Evolutionary conservation across 2,113 vertebrate species (phyloP).

Genomic region (Python bivittatus): DNA sequence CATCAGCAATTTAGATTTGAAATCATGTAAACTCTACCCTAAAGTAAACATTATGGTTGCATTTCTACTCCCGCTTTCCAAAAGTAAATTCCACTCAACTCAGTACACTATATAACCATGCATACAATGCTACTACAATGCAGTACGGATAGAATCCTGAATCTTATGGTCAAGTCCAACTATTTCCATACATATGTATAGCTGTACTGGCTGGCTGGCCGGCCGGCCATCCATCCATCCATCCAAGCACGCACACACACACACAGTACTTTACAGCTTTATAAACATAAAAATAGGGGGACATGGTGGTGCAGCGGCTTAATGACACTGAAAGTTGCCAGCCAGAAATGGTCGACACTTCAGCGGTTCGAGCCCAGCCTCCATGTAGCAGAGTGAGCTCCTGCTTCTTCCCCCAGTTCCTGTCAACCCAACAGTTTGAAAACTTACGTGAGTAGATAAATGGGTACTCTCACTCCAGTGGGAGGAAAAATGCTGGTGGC

Average conservation of each 20-base stretch:
- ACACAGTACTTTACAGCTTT: background rate
- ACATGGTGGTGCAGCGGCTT: too few relatives aligned
- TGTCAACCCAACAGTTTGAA: too few relatives aligned
- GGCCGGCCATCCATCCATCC: background rate
- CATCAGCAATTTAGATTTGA: background rate
- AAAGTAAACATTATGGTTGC: background rate
- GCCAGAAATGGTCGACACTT: too few relatives aligned
- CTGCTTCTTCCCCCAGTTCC: too few relatives aligned
- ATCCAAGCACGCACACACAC: background rate
- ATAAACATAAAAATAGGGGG: background rate
- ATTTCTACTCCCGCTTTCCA: too few relatives aligned
- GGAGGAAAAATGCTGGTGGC: too few relatives aligned
- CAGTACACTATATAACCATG: background rate
- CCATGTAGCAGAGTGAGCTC: too few relatives aligned
- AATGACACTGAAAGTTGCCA: too few relatives aligned
- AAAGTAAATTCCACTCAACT: background rate
- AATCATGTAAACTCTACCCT: background rate
- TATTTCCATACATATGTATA: background rate
- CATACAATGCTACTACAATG: background rate
- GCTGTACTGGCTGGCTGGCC: background rate
- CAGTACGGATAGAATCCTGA: background rate
- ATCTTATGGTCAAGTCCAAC: background rate
- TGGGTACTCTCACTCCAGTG: too few relatives aligned
- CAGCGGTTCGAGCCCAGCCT: too few relatives aligned
- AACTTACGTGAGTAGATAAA: too few relatives aligned